Percentiles rank a stretch among this genome's conserved stretches.
Conservation (phyloP, 2,888 invertebrate genomes). For the Parochlus steinenii region DNA sequence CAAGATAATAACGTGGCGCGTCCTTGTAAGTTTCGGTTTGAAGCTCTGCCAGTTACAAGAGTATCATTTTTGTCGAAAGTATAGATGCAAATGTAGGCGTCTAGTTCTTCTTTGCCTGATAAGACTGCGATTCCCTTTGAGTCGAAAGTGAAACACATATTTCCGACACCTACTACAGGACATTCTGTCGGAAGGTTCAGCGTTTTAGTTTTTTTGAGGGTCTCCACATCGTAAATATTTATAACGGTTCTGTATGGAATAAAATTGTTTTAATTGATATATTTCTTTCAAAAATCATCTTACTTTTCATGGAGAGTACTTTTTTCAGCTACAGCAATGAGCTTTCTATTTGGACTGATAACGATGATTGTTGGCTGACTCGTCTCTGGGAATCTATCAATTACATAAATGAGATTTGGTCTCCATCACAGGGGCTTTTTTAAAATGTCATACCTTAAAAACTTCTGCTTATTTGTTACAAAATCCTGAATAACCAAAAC, state of each 20-base stretch:
- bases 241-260: slow-evolving; percentile 14
- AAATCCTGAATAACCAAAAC: slow-evolving; percentile 60
- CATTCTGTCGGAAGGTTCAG: slow-evolving; percentile 45
- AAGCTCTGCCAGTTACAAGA: slow-evolving; percentile 22
- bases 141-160: slow-evolving; percentile 64
- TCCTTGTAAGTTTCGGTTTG: slow-evolving; percentile 20
- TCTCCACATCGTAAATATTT: slow-evolving; percentile 47
- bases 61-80: slow-evolving; percentile 61
- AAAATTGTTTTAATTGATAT: slow-evolving; percentile 1
- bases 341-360: slow-evolving; percentile 24
- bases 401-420: neutral
- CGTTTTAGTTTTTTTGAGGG: slow-evolving; percentile 49
- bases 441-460: slow-evolving; percentile 34
- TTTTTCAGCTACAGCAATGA: slow-evolving; percentile 25
- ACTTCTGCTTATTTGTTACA: slow-evolving; percentile 51
- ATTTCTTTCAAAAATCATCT: slow-evolving; percentile 1
- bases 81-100: slow-evolving; percentile 42
- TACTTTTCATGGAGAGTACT: slow-evolving; percentile 4
- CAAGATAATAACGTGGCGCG: slow-evolving; percentile 24
- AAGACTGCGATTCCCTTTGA: slow-evolving; percentile 64
- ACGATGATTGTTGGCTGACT: slow-evolving; percentile 22
- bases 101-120: slow-evolving; percentile 68
- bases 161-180: slow-evolving; percentile 46
- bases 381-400: slow-evolving; percentile 23
- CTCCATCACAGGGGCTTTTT: too few species aligned